These are phyloP conservation scores for Rachycentron canadum DNA, from an alignment of 2,797 vertebrate genomes.

Conservation along the genomic window DNA sequence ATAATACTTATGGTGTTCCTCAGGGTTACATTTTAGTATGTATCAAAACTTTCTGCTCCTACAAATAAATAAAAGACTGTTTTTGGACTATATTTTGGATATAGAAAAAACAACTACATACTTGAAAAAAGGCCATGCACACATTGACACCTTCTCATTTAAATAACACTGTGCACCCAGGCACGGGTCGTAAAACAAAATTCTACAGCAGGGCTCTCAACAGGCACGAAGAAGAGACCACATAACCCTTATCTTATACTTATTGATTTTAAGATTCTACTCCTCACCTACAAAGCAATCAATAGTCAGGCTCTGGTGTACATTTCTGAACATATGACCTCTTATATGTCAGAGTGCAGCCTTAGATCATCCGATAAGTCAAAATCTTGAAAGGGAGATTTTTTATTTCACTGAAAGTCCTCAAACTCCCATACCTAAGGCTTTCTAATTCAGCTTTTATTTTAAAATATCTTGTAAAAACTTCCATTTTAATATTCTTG, in stretches of 20 bases:
- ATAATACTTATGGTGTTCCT: neutral
- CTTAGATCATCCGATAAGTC: constrained; percentile 50
- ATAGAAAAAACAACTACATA: neutral
- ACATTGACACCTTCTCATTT: neutral
- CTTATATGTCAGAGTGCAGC: constrained; percentile 50
- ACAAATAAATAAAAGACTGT: neutral
- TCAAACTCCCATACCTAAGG: constrained; percentile 13
- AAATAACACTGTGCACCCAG: constrained; percentile 3
- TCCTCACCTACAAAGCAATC: constrained; percentile 48
- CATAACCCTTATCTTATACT: constrained; percentile 42
- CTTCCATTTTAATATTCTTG: neutral
- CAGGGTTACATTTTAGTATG: neutral
- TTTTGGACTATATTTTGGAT: constrained; percentile 5
- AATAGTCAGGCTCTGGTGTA: constrained; percentile 32
- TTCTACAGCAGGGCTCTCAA: constrained; percentile 18
- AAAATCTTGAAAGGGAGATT: constrained; percentile 56
- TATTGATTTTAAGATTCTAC: constrained; percentile 48
- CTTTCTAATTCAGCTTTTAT: constrained; percentile 1
- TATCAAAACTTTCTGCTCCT: neutral
- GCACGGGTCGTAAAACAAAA: constrained; percentile 23
- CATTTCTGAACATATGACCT: constrained; percentile 57
- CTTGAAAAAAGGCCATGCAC: neutral
- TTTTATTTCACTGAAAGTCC: constrained; percentile 30
- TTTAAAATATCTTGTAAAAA: constrained; percentile 18
- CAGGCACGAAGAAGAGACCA: constrained; percentile 32